Percentiles rank a stretch among this genome's conserved stretches.
phyloP scores from a whole-genome alignment of 2,888 invertebrate species.

The Stomorhina lunata region DNA sequence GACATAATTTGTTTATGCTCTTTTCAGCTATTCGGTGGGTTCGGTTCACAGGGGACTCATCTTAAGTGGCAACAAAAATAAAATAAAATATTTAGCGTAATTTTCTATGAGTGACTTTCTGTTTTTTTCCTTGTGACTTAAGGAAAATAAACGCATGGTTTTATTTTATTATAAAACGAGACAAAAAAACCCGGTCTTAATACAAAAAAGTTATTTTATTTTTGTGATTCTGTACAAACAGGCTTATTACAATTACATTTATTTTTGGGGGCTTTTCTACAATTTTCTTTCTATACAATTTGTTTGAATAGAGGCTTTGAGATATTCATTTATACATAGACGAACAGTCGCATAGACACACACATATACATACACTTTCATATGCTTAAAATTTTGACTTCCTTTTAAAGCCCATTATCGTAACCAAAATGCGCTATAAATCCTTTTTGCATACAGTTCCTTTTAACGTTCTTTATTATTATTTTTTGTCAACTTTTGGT shows the following conservation, averaged over 20 bases:
- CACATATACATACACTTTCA: not conserved
- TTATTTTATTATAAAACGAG: not conserved
- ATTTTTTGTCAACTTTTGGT: not conserved
- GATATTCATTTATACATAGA: not conserved
- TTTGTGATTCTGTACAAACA: slow-evolving; percentile 7
- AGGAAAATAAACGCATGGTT: not conserved
- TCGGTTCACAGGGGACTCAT: not conserved
- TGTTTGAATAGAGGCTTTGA: slow-evolving; percentile 19
- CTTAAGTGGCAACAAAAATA: not conserved
- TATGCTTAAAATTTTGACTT: slow-evolving; percentile 22
- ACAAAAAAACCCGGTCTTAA: not conserved
- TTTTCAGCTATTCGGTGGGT: too few relatives aligned
- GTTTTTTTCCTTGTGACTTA: too few relatives aligned
- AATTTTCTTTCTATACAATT: not conserved
- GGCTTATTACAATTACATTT: slow-evolving; percentile 21
- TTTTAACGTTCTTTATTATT: not conserved
- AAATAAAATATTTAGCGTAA: not conserved
- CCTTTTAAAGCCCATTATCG: slow-evolving; percentile 48
- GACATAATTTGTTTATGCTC: not conserved
- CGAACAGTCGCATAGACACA: not conserved
- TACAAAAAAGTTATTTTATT: not conserved
- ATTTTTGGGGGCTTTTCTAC: not conserved
- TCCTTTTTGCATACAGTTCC: slow-evolving; percentile 53
- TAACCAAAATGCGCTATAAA: slow-evolving; percentile 61
- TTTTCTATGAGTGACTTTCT: not conserved